Evolutionary conservation across 2,113 vertebrate species (phyloP), one percentile per base, ranked within the genome.

Genomic region (Dromiciops gliroides): DNA sequence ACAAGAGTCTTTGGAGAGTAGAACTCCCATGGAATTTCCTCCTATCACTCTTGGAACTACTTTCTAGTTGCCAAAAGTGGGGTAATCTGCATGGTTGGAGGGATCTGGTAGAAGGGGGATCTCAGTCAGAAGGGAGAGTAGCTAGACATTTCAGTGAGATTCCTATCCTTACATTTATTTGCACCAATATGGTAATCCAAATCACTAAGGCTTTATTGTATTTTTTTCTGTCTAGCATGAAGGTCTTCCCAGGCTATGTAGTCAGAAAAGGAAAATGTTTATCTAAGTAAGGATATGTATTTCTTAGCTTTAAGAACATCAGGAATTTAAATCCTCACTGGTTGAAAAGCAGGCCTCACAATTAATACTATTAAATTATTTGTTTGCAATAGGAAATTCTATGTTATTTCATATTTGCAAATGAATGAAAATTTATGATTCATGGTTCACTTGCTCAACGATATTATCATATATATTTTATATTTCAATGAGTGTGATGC

Each of bases 221-320:
- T 75, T 75, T 56, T 56, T 22, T 60, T 12, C 16, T 22, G 60
- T 16, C 60, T 67, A 0, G 3, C 31, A 31, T 37, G 60, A 67
- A 37, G 12, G 28, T 3, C 31, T 75, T 83, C 37, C n/a, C n/a
- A 44, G n/a, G 44, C n/a, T 83, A 19, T 23, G 67, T 23, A 83
- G 16, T 83, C 16, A 44, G 19, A 83, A 44, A 83, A 83, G n/a
- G 5, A 83, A 44, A 83, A 83, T 83, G 37, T 44, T 83, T 44
- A 44, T 83, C n/a, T n/a, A n/a, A n/a, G 1, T 67, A 67, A 67
- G 31, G 60, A 37, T 67, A 4, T 67, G 60, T 67, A 51, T 14
- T 89, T 94, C 90, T 93, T 16, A 56, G 88, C 96, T 50, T 8
- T 92, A 48, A 75, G 51, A 19, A 90, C 44, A 26, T 94, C 95